phyloP scores from a whole-genome alignment of 2,888 invertebrate genomes.

The Gibbula magus region DNA sequence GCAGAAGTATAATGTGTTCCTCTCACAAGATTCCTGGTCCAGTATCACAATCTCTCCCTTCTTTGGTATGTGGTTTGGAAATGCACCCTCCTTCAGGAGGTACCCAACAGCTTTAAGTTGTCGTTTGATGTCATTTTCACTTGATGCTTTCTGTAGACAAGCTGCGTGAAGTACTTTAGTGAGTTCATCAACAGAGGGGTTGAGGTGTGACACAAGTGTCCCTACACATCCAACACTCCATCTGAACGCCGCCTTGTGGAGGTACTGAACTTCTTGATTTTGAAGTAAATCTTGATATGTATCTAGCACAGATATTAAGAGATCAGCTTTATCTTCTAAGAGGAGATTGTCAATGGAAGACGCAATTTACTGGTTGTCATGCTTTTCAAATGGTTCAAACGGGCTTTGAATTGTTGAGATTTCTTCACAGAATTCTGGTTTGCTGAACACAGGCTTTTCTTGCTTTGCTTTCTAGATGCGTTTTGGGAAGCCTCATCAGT shows the following conservation, averaged over 20 bases:
- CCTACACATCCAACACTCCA: slow-evolving; percentile 11
- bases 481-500: neutral
- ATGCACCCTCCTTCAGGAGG: slow-evolving; percentile 33
- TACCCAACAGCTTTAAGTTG: slow-evolving; percentile 24
- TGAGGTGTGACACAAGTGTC: neutral
- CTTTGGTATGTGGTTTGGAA: slow-evolving; percentile 36
- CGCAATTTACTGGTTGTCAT: neutral
- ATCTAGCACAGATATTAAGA: slow-evolving; percentile 11
- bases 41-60: neutral
- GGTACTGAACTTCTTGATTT: neutral
- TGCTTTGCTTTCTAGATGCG: neutral
- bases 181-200: slow-evolving; percentile 19
- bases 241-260: slow-evolving; percentile 25
- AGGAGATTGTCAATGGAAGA: neutral
- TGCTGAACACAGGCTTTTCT: neutral
- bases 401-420: neutral
- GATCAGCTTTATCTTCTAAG: neutral
- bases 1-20: slow-evolving; percentile 23
- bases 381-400: neutral
- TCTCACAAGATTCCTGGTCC: neutral
- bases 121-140: neutral
- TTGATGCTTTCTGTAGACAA: slow-evolving; percentile 21
- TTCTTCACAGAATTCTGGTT: neutral
- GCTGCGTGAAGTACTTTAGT: slow-evolving; percentile 29
- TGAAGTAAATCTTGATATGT: slow-evolving; percentile 22